Conservation (phyloP, 2,797 vertebrate species). For the Hypotaenidia okinawae region DNA sequence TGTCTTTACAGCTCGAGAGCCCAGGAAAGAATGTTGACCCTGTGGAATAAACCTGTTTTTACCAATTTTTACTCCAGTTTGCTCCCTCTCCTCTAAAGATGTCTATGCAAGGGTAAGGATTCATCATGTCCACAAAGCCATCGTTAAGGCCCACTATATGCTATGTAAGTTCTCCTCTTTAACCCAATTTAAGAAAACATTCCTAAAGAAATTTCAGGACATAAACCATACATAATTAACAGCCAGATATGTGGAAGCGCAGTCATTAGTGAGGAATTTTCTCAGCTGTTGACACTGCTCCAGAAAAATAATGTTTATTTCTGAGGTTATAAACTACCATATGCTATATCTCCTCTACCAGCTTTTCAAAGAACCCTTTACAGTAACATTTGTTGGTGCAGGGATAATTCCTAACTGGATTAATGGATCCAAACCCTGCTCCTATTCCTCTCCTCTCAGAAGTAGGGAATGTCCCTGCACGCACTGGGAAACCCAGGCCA, state of each 20-base stretch:
- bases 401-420: not conserved
- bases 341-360: not conserved
- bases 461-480: not conserved
- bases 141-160: not conserved
- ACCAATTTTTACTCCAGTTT: constrained; percentile 22
- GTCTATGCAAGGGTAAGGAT: not conserved
- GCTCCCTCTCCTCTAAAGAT: not conserved
- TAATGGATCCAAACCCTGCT: not conserved
- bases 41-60: not conserved
- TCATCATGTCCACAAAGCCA: not conserved
- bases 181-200: not conserved
- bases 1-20: constrained; percentile 10
- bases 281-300: not conserved
- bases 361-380: not conserved
- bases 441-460: not conserved
- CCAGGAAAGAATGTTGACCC: constrained; percentile 29
- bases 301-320: constrained; percentile 16
- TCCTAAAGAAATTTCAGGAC: constrained; percentile 1
- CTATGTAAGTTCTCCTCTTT: not conserved
- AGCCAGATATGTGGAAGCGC: not conserved
- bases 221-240: not conserved
- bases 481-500: not conserved
- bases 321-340: not conserved
- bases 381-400: not conserved
- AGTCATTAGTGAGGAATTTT: not conserved